Base-by-base conservation (phyloP, 2,113 vertebrate species). In the Phylloscopus trochiloides region DNA sequence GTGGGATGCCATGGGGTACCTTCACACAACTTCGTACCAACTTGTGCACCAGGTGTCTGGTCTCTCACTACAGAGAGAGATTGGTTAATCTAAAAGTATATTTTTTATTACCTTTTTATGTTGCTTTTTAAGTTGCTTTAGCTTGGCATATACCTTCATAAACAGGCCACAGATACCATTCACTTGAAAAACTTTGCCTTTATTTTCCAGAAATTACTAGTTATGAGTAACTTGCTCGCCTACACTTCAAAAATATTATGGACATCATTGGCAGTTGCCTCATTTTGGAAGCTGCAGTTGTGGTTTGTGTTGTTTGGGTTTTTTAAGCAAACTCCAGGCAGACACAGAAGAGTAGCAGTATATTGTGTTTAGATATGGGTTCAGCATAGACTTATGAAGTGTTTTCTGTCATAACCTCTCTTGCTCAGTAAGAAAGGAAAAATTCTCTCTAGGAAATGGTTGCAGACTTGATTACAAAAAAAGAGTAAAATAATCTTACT, bases 181-280 rank as follows among this genome's bases (percentile, higher is more conserved):
- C 28, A 38, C 4, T 78, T 54, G 10, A 66, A 71, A 78, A 71
- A 25, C 3, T 31, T 40, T 8, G 5, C 25, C 57, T 78, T 84
- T 63, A 9, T 67, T 86, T 78, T 66, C 43, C 22, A 67, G 32
- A 50, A 82, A 36, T 86, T 74, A 3, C 7, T 77, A 18, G 19
- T 17, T 88, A 13, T 43, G 31, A 38, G 22, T 86, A 58, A 36
- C 20, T 66, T 71, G n/a, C 32, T 45, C 7, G 1, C 29, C 17
- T 55, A 5, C 0, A 0, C 5, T 67, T 68, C 1, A 14, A 7
- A 79, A 63, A 54, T 51, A 17, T 7, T 58, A 3, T 9, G 14
- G 32, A 34, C 3, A 3, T 55, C 5, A 6, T 28, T 40, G 34
- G 10, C 19, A 68, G 3, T 72, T 79, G 19, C 19, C 29, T 62